Evolutionary conservation across 1,140 invertebrate genomes (phyloP).

Genomic region (Caenorhabditis brenneri): DNA sequence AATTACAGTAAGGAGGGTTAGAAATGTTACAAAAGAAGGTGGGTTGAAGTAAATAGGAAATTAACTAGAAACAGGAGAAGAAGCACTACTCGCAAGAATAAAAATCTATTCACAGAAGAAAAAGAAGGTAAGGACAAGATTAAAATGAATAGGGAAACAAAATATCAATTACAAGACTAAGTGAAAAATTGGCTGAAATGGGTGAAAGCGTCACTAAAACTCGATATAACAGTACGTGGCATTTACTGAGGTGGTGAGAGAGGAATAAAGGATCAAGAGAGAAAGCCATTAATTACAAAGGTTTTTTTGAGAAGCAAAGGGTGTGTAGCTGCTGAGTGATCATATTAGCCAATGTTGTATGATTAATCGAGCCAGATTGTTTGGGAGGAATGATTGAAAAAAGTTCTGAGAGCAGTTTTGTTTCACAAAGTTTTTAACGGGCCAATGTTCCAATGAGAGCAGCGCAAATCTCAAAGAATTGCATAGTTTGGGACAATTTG

Average conservation of each 20-base stretch:
- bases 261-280: not conserved
- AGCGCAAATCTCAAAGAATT: constrained; percentile 99
- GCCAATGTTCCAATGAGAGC: constrained; percentile 95
- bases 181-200: not conserved
- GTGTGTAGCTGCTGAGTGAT: too few species aligned
- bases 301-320: not conserved
- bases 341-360: too few species aligned
- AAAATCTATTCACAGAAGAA: constrained; percentile 29
- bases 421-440: constrained; percentile 75
- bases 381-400: not conserved
- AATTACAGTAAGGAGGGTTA: not conserved
- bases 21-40: not conserved
- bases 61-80: not conserved
- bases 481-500: constrained; percentile 90
- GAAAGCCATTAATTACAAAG: not conserved
- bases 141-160: not conserved
- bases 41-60: not conserved
- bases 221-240: not conserved
- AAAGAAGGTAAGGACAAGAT: not conserved
- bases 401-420: not conserved
- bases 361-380: too few species aligned
- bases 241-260: not conserved
- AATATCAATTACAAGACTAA: not conserved
- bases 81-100: not conserved
- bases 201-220: not conserved